A percentile compares a stretch with the other conserved stretches of the same genome.
These are phyloP conservation scores for Cryptophagus acutangulus DNA, from an alignment of 2,888 invertebrate species.

Conservation along the genomic window DNA sequence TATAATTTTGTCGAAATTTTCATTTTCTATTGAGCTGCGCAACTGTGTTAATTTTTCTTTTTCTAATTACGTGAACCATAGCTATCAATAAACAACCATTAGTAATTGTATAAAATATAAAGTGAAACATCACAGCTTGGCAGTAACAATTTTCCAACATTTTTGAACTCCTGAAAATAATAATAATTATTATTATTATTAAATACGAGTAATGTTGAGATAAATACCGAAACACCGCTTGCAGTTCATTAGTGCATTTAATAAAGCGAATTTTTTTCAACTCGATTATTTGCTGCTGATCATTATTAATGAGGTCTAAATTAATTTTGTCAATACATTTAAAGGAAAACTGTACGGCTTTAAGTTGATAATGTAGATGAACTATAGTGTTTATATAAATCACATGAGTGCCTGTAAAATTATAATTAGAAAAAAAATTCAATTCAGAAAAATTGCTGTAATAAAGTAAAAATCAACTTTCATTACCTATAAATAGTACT, in stretches of 20 bases:
- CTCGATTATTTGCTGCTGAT: slow-evolving; percentile 3
- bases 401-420: slow-evolving; percentile 19
- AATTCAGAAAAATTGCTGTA: no score
- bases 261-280: slow-evolving; percentile 19
- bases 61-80: not conserved
- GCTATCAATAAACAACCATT: not conserved
- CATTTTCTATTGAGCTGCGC: no score
- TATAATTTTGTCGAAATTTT: no score
- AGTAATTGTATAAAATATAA: not conserved
- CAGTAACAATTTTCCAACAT: not conserved
- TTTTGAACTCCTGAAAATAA: not conserved
- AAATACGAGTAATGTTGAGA: not conserved
- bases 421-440: no score
- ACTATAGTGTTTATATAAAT: slow-evolving; percentile 12
- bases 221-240: slow-evolving; percentile 21
- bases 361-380: slow-evolving; percentile 17
- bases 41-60: no score
- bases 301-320: slow-evolving; percentile 3
- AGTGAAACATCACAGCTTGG: not conserved
- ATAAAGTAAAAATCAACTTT: not conserved
- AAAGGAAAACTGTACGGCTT: slow-evolving; percentile 15
- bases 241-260: slow-evolving; percentile 23
- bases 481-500: slow-evolving; percentile 6
- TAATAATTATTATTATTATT: not conserved
- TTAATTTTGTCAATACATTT: slow-evolving; percentile 17